These are phyloP conservation scores for Cylas formicarius DNA, from an alignment of 1,140 invertebrate species.

Conservation along the genomic window DNA sequence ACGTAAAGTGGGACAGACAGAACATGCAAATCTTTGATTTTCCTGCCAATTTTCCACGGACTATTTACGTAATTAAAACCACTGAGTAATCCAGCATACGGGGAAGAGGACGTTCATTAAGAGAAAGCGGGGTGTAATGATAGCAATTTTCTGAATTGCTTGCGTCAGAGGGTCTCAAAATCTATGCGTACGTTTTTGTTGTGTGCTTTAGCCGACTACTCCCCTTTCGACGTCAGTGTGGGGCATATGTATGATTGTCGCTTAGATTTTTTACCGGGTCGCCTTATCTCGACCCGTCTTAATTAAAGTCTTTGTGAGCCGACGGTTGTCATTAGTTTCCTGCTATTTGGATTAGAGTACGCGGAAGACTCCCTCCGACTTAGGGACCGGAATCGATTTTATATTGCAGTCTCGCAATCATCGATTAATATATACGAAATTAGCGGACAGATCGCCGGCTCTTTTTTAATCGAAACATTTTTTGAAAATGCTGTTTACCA, in stretches of 20 bases:
- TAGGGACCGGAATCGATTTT: too few relatives aligned
- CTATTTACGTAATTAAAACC: slow-evolving; percentile 15
- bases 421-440: too few relatives aligned
- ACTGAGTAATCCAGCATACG: slow-evolving; percentile 10
- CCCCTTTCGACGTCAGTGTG: too few relatives aligned
- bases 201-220: slow-evolving; percentile 13
- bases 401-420: too few relatives aligned
- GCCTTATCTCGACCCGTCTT: slow-evolving; percentile 20
- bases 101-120: slow-evolving; percentile 19
- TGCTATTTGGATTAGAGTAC: slow-evolving; percentile 19
- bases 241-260: slow-evolving; percentile 21
- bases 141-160: slow-evolving; percentile 21
- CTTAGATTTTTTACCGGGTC: slow-evolving; percentile 17
- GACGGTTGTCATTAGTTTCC: slow-evolving; percentile 20
- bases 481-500: too few relatives aligned
- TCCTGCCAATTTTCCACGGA: too few relatives aligned
- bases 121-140: slow-evolving; percentile 21
- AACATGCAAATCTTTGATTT: too few relatives aligned
- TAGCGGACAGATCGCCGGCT: too few relatives aligned
- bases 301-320: slow-evolving; percentile 21
- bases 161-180: slow-evolving; percentile 15
- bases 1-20: too few relatives aligned
- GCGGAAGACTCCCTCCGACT: neutral
- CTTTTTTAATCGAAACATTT: too few relatives aligned
- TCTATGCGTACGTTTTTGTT: slow-evolving; percentile 26